These are phyloP conservation scores for Notechis scutatus DNA, from an alignment of 2,113 vertebrate genomes.

Conservation along the genomic window DNA sequence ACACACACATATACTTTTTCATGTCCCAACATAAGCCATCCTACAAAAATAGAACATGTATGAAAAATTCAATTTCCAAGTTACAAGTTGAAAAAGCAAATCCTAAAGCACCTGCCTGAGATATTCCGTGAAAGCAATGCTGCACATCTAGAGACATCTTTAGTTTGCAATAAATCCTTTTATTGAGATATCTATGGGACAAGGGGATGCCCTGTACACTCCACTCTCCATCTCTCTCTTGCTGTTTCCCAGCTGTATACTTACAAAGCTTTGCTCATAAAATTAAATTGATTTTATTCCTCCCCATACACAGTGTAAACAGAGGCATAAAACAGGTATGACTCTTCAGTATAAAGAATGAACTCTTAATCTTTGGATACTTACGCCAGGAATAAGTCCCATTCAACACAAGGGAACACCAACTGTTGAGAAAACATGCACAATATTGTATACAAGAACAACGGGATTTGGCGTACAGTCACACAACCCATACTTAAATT, in stretches of 20 bases:
- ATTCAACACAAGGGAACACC: not conserved
- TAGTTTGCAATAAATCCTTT: not conserved
- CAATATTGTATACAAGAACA: not conserved
- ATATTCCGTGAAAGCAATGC: not conserved
- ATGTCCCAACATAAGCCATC: not conserved
- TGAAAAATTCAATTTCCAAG: not conserved
- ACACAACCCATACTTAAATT: not conserved
- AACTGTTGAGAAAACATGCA: not conserved
- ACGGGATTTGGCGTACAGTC: not conserved
- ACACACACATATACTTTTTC: not conserved
- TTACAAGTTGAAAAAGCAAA: constrained; percentile 5
- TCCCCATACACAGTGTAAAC: not conserved
- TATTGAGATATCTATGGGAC: not conserved
- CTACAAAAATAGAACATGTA: not conserved
- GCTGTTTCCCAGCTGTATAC: not conserved
- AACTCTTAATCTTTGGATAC: not conserved
- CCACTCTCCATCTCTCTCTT: not conserved
- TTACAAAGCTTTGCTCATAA: not conserved
- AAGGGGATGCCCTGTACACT: not conserved
- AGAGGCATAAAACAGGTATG: not conserved
- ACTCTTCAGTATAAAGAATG: not conserved
- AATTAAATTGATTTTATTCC: not conserved
- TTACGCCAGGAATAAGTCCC: not conserved
- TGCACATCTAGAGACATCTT: not conserved
- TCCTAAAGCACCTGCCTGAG: not conserved